Evolutionary conservation across 1,140 invertebrate genomes (phyloP).

Genomic region (Parapsyche elsis): DNA sequence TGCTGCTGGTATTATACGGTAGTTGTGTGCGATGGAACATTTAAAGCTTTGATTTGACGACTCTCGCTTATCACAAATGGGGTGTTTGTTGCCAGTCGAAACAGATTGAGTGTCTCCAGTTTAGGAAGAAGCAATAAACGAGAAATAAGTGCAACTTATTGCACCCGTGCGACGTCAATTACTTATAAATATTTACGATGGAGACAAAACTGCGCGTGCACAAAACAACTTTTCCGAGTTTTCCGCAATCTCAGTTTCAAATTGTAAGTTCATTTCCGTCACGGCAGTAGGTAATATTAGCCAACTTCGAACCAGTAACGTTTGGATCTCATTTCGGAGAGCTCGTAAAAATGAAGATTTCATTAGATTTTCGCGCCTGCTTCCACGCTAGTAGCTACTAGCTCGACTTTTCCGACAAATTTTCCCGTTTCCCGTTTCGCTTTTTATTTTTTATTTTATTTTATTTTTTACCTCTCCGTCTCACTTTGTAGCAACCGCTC

Average conservation of each 20-base stretch:
- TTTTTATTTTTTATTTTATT: neutral
- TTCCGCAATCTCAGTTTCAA: neutral
- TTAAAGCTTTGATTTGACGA: too few relatives aligned
- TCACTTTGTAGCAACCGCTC: neutral
- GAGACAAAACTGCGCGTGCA: neutral
- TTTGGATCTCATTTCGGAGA: slow-evolving; percentile 32
- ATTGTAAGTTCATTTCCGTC: slow-evolving; percentile 6
- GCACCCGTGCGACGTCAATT: too few relatives aligned
- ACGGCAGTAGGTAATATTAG: neutral
- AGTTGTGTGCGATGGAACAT: too few relatives aligned
- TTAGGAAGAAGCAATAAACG: too few relatives aligned
- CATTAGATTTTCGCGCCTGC: slow-evolving; percentile 35
- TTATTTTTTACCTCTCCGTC: neutral
- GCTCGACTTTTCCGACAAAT: neutral
- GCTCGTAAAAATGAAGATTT: slow-evolving; percentile 39
- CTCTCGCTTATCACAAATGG: too few relatives aligned
- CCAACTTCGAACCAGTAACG: neutral
- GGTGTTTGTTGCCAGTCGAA: too few relatives aligned
- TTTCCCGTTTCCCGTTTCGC: neutral
- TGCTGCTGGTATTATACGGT: too few relatives aligned
- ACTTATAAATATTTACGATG: too few relatives aligned
- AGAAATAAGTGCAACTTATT: too few relatives aligned
- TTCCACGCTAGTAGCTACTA: neutral
- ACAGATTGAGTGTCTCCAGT: too few relatives aligned
- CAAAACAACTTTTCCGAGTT: neutral